Base-by-base conservation (phyloP, 2,797 vertebrate genomes). In the Micrastur ruficollis region DNA sequence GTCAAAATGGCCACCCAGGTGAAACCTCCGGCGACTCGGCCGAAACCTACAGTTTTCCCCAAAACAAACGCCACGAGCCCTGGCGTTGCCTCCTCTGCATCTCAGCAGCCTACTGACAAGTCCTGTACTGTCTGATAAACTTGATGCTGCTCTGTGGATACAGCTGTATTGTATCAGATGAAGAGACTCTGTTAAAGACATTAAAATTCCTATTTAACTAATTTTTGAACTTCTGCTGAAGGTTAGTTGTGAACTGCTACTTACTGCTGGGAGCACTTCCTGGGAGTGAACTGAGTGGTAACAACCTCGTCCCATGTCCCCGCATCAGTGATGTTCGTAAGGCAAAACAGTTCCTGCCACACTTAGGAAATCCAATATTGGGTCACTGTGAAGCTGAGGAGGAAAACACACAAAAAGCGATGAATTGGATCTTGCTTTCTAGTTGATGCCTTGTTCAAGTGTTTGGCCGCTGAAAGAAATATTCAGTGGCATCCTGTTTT, bases 11-110 rank as follows among this genome's bases (percentile, higher is more conserved):
- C 97, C 84, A 95, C 97, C 76, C 98, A 85, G 3, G 97, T 96
- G 75, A 98, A 98, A 78, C 98, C 98, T 1, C 99, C 99, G 5
- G 99, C 99, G 2, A 99, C 99, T 0, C 98, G 99, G 79, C 99
- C 99, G 16, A 99, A 99, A 78, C 99, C 99, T 0, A 84, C 99
- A 5, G 98, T 99, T 70, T 99, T 99, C 98, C 99, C 99, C 85
- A 99, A 99, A 96, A 97, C 97, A 8, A 98, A 98, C 12, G 94
- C 98, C 72, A 97, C 98, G 29, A 98, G 98, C 95, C 98, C 99
- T 0, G 98, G 98, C 16, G 99, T 99, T 94, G 98, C 98, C 88
- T 98, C 99, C 29, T 98, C 99, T 0, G 98, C 99, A 7, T 97
- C 99, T 94, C 99, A 93, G 98, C 99, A 94, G 98, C 98, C 97